Conservation (phyloP, 2,888 invertebrate genomes). For the Euplagia quadripunctaria region DNA sequence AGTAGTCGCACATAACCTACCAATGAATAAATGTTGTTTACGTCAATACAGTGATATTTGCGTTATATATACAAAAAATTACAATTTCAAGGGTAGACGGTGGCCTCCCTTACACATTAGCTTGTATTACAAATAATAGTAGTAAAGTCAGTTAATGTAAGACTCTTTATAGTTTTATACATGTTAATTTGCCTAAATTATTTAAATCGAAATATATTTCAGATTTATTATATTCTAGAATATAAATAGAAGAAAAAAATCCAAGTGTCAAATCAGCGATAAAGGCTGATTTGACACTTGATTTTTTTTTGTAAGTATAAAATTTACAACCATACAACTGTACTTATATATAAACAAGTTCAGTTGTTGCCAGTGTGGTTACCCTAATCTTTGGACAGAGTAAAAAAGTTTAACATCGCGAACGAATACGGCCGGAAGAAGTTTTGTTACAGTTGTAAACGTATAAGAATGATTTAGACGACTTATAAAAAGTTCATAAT, state of each 20-base stretch:
- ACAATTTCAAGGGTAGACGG: neutral
- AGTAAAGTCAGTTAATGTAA: no score
- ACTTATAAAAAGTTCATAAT: slow-evolving; percentile 75
- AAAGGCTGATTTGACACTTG: no score
- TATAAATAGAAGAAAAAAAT: no score
- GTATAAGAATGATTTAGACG: slow-evolving; percentile 80
- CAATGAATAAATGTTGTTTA: neutral
- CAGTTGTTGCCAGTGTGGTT: slow-evolving; percentile 16
- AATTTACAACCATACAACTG: no score
- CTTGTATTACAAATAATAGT: no score
- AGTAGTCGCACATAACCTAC: neutral
- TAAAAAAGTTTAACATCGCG: slow-evolving; percentile 72
- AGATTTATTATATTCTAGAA: no score
- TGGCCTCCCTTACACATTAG: no score
- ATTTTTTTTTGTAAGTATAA: no score
- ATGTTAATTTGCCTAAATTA: no score
- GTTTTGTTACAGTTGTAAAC: slow-evolving; percentile 78
- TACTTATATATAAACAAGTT: neutral
- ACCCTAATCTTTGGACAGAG: slow-evolving; percentile 37
- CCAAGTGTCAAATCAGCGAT: no score
- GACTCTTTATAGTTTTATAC: no score
- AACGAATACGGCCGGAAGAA: slow-evolving; percentile 67
- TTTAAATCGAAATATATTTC: no score
- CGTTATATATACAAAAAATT: neutral
- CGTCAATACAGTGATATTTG: neutral